A percentile compares a stretch with the other conserved stretches of the same genome.
Conservation (phyloP, 1,140 invertebrate genomes). For the Tribolium madens region DNA sequence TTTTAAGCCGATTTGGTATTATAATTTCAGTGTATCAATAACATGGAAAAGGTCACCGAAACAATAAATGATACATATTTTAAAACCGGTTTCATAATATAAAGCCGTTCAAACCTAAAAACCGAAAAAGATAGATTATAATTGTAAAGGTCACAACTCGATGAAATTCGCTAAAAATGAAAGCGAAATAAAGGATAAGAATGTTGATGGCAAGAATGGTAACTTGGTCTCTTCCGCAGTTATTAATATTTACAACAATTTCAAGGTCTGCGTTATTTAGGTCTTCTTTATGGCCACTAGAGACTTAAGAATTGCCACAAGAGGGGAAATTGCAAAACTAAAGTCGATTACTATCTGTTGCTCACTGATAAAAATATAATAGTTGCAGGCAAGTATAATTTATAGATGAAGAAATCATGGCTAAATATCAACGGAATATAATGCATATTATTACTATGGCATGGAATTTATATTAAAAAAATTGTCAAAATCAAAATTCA, state of each 20-base stretch:
- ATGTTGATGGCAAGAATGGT: not conserved
- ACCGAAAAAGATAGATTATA: not conserved
- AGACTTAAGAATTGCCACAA: not conserved
- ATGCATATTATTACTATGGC: not conserved
- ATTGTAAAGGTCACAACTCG: not conserved
- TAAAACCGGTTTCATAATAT: slow-evolving; percentile 2
- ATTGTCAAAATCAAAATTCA: not conserved
- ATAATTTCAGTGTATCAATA: slow-evolving; percentile 14
- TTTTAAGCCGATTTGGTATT: slow-evolving; percentile 26
- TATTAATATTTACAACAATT: slow-evolving; percentile 4
- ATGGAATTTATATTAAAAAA: not conserved
- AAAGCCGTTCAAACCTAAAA: slow-evolving; percentile 8
- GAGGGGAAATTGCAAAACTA: slow-evolving; percentile 14
- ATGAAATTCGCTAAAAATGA: not conserved
- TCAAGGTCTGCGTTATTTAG: not conserved
- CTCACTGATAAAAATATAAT: slow-evolving; percentile 2
- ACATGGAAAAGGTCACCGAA: slow-evolving; percentile 15
- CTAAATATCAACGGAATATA: not conserved
- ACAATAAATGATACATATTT: slow-evolving; percentile 36
- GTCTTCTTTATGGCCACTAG: not conserved
- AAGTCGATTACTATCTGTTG: slow-evolving; percentile 4
- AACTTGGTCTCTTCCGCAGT: not conserved
- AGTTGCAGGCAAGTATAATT: slow-evolving; percentile 1
- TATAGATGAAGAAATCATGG: slow-evolving; percentile 2
- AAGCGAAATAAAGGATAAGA: not conserved